Evolutionary conservation across 2,888 invertebrate genomes (phyloP).

Genomic region (Anodontia alba): DNA sequence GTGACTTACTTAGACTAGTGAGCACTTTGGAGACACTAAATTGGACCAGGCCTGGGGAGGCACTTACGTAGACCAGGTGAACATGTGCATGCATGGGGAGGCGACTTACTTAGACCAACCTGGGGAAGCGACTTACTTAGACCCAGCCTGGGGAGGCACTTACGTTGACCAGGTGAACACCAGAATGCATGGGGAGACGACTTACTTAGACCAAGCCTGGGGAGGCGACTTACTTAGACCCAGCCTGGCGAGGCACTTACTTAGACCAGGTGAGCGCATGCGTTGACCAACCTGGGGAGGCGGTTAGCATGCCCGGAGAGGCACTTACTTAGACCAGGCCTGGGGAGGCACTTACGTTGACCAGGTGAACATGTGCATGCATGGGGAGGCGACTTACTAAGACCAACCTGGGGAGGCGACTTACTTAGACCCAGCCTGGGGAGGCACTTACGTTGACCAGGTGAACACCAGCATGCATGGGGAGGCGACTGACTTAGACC

Average conservation of each 20-base stretch:
- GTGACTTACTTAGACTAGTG: no score
- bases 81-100: not conserved
- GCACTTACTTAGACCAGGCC: not conserved
- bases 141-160: not conserved
- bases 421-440: no score
- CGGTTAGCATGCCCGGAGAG: no score
- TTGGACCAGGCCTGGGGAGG: constrained; percentile 11
- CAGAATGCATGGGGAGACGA: no score
- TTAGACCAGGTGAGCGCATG: constrained; percentile 2
- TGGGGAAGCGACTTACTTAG: not conserved
- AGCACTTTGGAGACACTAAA: not conserved
- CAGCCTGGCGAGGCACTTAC: constrained; percentile 3
- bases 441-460: no score
- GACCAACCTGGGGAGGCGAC: not conserved
- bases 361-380: not conserved
- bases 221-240: no score
- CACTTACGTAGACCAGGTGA: constrained; percentile 10
- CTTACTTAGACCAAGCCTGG: no score
- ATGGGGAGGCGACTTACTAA: not conserved
- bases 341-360: constrained; percentile 15
- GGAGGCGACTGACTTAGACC: no score
- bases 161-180: no score
- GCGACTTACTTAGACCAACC: no score
- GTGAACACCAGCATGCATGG: no score
- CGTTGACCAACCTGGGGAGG: constrained; percentile 4